Evolutionary conservation across 1,140 invertebrate species (phyloP).

Genomic region (Forficula auricularia): DNA sequence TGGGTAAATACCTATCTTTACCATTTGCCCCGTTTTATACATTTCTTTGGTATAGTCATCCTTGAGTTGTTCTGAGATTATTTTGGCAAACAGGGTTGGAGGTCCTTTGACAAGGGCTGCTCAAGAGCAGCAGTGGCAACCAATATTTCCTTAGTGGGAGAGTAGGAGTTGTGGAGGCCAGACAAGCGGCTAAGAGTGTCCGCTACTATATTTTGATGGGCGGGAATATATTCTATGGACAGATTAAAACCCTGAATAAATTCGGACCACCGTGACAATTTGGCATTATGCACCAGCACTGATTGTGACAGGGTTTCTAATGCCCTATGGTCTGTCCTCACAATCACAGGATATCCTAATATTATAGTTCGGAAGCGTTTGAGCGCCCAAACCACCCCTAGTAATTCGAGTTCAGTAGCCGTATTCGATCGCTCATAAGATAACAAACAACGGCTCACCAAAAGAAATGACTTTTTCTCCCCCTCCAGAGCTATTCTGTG

Average conservation of each 20-base stretch:
- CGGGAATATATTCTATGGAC: slow-evolving; percentile 19
- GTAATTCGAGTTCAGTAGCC: slow-evolving; percentile 25
- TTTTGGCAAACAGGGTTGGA: too few species aligned
- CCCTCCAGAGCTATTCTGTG: slow-evolving; percentile 12
- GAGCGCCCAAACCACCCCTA: slow-evolving; percentile 25
- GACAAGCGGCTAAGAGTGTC: not conserved
- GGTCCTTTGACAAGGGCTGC: too few species aligned
- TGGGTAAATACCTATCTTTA: too few species aligned
- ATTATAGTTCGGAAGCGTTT: slow-evolving; percentile 23
- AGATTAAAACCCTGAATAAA: slow-evolving; percentile 24
- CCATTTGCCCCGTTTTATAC: too few species aligned
- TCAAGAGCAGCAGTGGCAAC: too few species aligned
- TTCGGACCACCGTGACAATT: slow-evolving; percentile 26
- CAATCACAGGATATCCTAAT: slow-evolving; percentile 19
- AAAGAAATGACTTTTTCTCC: slow-evolving; percentile 19
- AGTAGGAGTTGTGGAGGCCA: too few species aligned
- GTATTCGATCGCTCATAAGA: slow-evolving; percentile 23
- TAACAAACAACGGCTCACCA: slow-evolving; percentile 22
- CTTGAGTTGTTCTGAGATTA: too few species aligned
- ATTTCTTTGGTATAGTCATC: too few species aligned
- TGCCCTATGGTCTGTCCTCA: slow-evolving; percentile 29
- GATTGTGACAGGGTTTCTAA: slow-evolving; percentile 25
- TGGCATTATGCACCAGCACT: slow-evolving; percentile 19
- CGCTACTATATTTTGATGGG: slow-evolving; percentile 9
- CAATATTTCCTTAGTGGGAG: too few species aligned